These are phyloP conservation scores for Glandiceps talaboti DNA, from an alignment of 53 echinoderm and acorn worm species.

Conservation along the genomic window DNA sequence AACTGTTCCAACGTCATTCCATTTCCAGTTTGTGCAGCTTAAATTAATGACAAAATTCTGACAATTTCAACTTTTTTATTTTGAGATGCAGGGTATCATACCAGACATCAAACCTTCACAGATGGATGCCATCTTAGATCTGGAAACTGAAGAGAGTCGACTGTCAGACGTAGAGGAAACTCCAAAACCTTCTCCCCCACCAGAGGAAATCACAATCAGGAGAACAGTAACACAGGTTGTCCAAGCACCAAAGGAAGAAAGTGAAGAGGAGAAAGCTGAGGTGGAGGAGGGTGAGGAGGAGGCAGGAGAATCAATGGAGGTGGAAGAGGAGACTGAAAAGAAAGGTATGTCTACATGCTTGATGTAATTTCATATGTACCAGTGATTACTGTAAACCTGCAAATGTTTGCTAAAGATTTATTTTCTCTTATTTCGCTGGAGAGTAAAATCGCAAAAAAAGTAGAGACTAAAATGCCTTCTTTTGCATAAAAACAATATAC, in stretches of 20 bases:
- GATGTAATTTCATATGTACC: too few species aligned
- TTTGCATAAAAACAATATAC: too few species aligned
- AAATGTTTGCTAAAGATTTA: too few species aligned
- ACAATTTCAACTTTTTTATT: too few species aligned
- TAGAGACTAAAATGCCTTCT: too few species aligned
- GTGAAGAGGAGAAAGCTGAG: conserved; percentile 9
- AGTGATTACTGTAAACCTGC: too few species aligned
- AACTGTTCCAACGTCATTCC: too few species aligned
- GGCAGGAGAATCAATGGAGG: not conserved
- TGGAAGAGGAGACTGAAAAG: not conserved
- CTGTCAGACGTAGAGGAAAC: conserved; percentile 16
- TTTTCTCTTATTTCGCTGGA: too few species aligned
- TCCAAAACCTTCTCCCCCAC: conserved; percentile 5
- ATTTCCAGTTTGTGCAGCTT: too few species aligned
- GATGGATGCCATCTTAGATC: conserved; percentile 25
- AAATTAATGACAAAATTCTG: too few species aligned
- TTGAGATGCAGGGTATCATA: conserved; percentile 93
- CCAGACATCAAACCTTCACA: conserved; percentile 65
- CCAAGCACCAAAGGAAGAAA: not conserved
- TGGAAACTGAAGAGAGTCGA: conserved; percentile 19
- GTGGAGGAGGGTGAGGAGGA: conserved; percentile 11
- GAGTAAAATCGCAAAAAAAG: too few species aligned
- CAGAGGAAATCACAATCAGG: conserved; percentile 11
- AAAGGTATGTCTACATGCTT: not conserved
- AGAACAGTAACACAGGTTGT: conserved; percentile 40